Evolutionary conservation across 1,140 invertebrate species (phyloP).

Genomic region (Odontomachus brunneus): DNA sequence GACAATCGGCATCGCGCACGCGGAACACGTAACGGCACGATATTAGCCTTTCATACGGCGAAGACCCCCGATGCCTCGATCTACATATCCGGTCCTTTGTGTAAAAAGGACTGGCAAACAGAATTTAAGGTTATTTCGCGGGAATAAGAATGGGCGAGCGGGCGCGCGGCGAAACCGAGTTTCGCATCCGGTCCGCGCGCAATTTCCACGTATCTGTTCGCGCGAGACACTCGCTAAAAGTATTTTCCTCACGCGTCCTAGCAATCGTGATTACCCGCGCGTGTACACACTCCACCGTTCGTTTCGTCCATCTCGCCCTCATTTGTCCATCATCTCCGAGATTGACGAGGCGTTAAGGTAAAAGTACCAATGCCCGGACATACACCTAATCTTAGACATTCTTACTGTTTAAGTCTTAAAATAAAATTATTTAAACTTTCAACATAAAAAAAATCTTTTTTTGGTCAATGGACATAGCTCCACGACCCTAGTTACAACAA

Average conservation of each 20-base stretch:
- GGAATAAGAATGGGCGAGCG: slow-evolving; percentile 81
- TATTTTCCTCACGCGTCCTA: slow-evolving; percentile 8
- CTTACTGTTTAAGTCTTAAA: no score
- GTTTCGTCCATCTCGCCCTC: neutral
- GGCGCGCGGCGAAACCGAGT: slow-evolving; percentile 70
- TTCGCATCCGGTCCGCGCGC: slow-evolving; percentile 62
- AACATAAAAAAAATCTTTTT: no score
- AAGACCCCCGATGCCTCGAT: slow-evolving; percentile 71
- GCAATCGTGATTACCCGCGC: neutral
- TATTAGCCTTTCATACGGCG: slow-evolving; percentile 83
- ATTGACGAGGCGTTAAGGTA: no score
- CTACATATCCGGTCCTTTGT: slow-evolving; percentile 83
- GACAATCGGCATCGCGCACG: slow-evolving; percentile 70
- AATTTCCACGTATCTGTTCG: slow-evolving; percentile 43
- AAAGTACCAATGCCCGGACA: no score
- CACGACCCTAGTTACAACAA: no score
- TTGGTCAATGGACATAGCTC: no score
- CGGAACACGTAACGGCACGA: slow-evolving; percentile 78
- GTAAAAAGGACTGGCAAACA: slow-evolving; percentile 83
- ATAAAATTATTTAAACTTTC: no score
- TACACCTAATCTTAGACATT: no score
- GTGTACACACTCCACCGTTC: neutral
- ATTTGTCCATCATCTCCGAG: neutral
- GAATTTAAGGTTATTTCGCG: slow-evolving; percentile 83
- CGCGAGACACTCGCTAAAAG: neutral